phyloP scores from a whole-genome alignment of 2,797 vertebrate genomes.

The Scyliorhinus canicula region DNA sequence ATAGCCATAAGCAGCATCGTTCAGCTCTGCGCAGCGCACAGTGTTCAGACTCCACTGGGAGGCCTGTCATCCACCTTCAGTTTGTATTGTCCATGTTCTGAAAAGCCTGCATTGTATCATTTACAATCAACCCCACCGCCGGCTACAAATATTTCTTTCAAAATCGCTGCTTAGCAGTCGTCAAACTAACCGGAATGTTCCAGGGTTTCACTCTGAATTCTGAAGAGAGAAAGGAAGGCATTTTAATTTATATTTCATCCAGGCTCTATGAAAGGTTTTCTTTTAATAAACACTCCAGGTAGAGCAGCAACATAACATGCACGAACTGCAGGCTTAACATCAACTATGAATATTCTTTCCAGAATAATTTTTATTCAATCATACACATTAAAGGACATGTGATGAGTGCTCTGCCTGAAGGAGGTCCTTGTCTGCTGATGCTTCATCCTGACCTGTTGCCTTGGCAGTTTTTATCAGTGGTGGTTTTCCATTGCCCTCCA shows the following conservation, averaged over 20 bases:
- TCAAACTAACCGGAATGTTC: constrained; percentile 18
- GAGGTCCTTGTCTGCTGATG: no score
- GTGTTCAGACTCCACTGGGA: constrained; percentile 8
- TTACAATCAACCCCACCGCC: not conserved
- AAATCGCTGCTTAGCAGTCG: not conserved
- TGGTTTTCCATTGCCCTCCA: no score
- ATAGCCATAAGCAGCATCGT: constrained; percentile 14
- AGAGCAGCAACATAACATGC: not conserved
- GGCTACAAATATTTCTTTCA: not conserved
- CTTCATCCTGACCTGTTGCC: no score
- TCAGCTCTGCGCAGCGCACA: not conserved
- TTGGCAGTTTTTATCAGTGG: no score
- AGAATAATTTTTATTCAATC: not conserved
- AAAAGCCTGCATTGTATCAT: not conserved
- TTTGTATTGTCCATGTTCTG: constrained; percentile 6
- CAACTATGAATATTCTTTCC: not conserved
- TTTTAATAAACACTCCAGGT: not conserved
- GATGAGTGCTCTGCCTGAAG: no score
- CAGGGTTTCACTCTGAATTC: not conserved
- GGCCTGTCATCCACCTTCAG: not conserved
- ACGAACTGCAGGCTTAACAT: not conserved
- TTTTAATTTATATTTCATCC: not conserved
- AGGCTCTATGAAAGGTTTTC: not conserved
- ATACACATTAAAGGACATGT: not conserved
- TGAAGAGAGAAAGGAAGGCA: not conserved